Conservation (phyloP, 2,113 vertebrate genomes). For the Phylloscopus whistleri region DNA sequence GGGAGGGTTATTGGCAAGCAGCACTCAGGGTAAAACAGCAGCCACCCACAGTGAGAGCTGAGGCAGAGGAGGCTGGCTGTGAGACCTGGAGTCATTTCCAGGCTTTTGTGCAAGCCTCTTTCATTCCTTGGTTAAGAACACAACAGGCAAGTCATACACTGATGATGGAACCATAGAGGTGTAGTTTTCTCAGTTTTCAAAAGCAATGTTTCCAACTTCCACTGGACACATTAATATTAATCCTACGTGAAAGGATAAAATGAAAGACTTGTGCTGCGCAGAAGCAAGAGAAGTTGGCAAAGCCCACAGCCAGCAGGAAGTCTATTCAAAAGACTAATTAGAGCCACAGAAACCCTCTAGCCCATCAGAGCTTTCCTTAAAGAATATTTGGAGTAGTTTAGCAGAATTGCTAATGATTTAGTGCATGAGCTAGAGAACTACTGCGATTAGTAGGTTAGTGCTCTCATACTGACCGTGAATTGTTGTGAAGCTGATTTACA, state of each 20-base stretch:
- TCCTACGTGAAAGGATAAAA: neutral
- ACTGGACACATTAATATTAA: neutral
- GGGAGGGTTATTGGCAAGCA: neutral
- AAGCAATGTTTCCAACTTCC: neutral
- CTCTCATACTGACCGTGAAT: conserved; percentile 74
- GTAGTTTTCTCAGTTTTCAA: neutral
- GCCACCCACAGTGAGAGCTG: neutral
- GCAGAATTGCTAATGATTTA: conserved; percentile 31
- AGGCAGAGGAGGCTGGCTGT: neutral
- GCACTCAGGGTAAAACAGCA: neutral
- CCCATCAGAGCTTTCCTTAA: neutral
- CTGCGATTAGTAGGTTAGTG: conserved; percentile 60
- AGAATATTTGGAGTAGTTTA: conserved; percentile 41
- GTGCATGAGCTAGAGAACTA: conserved; percentile 45
- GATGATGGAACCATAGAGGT: neutral
- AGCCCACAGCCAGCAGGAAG: conserved; percentile 35
- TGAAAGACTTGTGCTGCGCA: neutral
- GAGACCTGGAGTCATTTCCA: neutral
- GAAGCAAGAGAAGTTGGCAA: conserved; percentile 32
- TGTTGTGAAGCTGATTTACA: conserved; percentile 76
- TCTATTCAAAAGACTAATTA: conserved; percentile 42
- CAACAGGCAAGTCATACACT: neutral
- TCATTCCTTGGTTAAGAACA: neutral
- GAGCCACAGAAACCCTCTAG: conserved; percentile 21
- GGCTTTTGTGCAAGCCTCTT: neutral